Base-by-base conservation (phyloP, 64 coral and sea anemone genomes). In the Montipora sp. region DNA sequence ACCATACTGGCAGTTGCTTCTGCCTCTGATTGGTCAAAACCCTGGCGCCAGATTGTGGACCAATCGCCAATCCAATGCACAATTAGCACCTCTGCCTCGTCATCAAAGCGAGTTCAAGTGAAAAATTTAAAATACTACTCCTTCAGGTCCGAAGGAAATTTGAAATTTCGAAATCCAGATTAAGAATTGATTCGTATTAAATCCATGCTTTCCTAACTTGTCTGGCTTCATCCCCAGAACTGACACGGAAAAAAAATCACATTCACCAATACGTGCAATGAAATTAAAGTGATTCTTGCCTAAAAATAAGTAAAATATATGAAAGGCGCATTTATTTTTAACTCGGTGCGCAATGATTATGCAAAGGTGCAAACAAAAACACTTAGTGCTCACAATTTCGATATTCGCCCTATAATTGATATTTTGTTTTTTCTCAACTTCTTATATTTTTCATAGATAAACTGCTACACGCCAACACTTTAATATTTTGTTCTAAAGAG, bases 401-500 rank as follows among this genome's bases (percentile, higher is more conserved):
- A 70, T 21, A 45, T 84, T 70, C 65, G 65, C 60, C 82, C 65
- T 66, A 70, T 48, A 3, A 65, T 12, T 67, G 12, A 71, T 49
- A 70, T 70, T 43, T 71, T 70, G 67, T 43, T 19, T 0, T 21
- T 71, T 84, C 21, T 24, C 8, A 66, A 60, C 23, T 6, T 36
- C 15, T 48, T 47, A 63, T 67, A 66, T 83, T 49, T 46, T 55
- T 45, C 19, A 45, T 47, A 45, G 65, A 84, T 84, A 70, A 49
- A 71, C 82, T 84, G 59, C 82, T 27, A 9, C 3, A 9, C 14
- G 44, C 82, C 15, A 49, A 48, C 47, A 46, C 46, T 84, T 68
- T 43, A 36, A 84, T 71, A 84, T 84, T 84, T 84, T 84, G 61
- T 70, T 71, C 79, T 45, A 9, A 36, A 36, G 22, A 70, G 45